Evolutionary conservation across 1,140 invertebrate genomes (phyloP), one percentile per base, ranked within the genome.

Genomic region (Drosophila pruinosa): DNA sequence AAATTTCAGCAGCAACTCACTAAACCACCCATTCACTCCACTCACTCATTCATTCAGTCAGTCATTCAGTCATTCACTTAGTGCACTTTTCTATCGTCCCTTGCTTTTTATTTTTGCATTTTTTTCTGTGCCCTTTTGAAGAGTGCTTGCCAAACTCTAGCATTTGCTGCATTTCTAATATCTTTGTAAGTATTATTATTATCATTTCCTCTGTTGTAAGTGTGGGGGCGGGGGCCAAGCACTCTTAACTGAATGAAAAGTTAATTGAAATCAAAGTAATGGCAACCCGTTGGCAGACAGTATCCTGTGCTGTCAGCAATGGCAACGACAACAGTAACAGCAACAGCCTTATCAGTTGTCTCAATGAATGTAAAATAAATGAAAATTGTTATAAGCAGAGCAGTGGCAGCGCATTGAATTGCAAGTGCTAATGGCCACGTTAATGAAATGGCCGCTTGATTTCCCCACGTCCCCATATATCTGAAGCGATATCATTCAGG

Each of bases 211-310:
- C 31, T 41, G 34, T 36, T 31, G 70, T 75, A 17, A 70, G 69
- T 63, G 52, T 56, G 48, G 54, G 48, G 1, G 19, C 8, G 15
- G 19, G 10, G 39, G 15, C 2, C 2, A 10, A n/a, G 31, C 12
- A 10, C 54, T 67, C 65, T 77, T 56, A 34, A 12, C 63, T 88
- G 67, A 89, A 89, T 88, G 78, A 83, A 78, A 89, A 88, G 82
- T 88, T 88, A 88, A 88, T 88, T 89, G 82, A 89, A 88, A 88
- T 82, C 82, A 88, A 88, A 88, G 82, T 88, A 88, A 88, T 82
- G 82, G 65, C 74, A 81, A 64, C 45, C 62, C 52, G 54, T 58
- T 72, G 52, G 41, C 52, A 39, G 58, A 28, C 41, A 56, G 45
- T 39, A 15, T 15, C 14, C 36, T 15, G 0, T 5, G 36, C 36